phyloP scores from a whole-genome alignment of 2,888 invertebrate species.

The Ligdia adustata region DNA sequence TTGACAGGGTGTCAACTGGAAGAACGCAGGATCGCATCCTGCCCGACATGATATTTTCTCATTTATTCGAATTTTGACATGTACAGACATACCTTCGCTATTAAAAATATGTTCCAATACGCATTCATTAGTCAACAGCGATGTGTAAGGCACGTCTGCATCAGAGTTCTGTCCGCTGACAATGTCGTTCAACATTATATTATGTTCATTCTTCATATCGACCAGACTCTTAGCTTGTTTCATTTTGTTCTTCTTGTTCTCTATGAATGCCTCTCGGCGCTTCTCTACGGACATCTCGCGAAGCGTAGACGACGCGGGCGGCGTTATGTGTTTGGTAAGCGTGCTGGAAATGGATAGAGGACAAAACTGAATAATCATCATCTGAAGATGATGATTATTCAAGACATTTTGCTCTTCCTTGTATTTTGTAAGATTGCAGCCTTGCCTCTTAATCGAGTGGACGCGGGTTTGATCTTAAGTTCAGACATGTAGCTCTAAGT shows the following conservation, averaged over 20 bases:
- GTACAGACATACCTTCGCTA: constrained; percentile 61
- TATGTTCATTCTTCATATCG: constrained; percentile 65
- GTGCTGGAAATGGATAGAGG: constrained; percentile 74
- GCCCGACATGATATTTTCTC: no score
- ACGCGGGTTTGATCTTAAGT: no score
- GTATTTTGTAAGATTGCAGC: no score
- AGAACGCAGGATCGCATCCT: no score
- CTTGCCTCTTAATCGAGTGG: no score
- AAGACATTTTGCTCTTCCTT: background rate
- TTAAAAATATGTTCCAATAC: constrained; percentile 67
- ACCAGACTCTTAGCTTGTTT: constrained; percentile 67
- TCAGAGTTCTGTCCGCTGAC: constrained; percentile 70
- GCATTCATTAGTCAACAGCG: constrained; percentile 67
- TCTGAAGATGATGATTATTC: no score
- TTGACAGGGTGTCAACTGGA: no score
- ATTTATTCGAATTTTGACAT: no score
- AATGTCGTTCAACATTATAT: constrained; percentile 59
- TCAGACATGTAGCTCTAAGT: no score
- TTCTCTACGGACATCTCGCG: constrained; percentile 59
- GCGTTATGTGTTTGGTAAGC: constrained; percentile 88
- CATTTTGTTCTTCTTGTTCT: constrained; percentile 70
- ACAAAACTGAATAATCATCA: background rate
- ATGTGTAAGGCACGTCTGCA: constrained; percentile 72
- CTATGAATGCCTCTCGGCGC: constrained; percentile 69
- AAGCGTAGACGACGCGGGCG: constrained; percentile 77